Evolutionary conservation across 2,888 invertebrate genomes (phyloP), one percentile per base, ranked within the genome.

Genomic region (Lycia hirtaria): DNA sequence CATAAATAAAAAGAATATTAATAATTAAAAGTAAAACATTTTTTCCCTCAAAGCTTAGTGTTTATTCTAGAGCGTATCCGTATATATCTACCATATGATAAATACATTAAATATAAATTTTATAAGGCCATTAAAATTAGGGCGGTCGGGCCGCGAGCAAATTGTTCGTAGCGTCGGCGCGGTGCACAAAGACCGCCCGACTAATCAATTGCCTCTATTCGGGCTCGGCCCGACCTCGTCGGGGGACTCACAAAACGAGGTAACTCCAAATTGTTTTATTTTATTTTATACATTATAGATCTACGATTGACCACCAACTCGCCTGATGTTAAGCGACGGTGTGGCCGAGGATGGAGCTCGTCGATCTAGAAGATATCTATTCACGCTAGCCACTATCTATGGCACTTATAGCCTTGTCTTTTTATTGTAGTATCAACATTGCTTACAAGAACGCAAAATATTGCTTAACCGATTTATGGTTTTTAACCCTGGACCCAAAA

Each of bases 61-160:
- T 22, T 3, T 22, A 14, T 22, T 22, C 10, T 22, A 2, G 6
- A 15, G 3, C 40, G 10, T 63, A 72, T 88, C 87, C 83, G 83
- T 56, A 67, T 51, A 63, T 78, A 62, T 67, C 75, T 70, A 71
- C 67, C 83, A 72, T 74, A 85, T 87, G 88, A 89, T 88, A 89
- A 89, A 89, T 89, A 91, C 86, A 89, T 89, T 89, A 87, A 91
- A 86, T 88, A 91, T 90, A 91, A 87, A 89, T 90, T 89, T 91
- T 88, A 91, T 90, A 90, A 88, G 90, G 78, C 88, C 83, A 91
- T 92, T 91, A 92, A 91, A 92, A 91, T 92, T 92, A 89, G 90
- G 89, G 89, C 90, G 88, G 88, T 84, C 87, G 83, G 75, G 85
- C 90, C 87, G 83, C 87, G 77, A 90, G 90, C 91, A 90, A 91